Evolutionary conservation across 2,113 vertebrate genomes (phyloP).

Genomic region (Chloropsis cyanopogon): DNA sequence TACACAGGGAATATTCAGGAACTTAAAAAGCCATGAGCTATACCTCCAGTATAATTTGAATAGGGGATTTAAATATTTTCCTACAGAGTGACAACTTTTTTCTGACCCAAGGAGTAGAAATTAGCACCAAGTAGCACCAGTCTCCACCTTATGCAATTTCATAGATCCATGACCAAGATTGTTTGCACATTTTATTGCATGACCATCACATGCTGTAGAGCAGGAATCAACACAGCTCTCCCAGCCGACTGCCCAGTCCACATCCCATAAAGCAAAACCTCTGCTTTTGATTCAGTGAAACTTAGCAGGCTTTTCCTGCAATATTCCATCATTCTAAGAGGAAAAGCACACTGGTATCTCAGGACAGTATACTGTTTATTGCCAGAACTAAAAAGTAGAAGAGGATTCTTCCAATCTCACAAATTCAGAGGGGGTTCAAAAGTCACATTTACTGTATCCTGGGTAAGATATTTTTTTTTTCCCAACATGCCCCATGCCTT

Average conservation of each 20-base stretch:
- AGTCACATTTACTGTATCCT: not conserved
- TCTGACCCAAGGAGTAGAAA: not conserved
- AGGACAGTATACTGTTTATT: not conserved
- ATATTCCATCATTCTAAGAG: not conserved
- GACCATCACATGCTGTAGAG: not conserved
- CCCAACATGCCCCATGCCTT: not conserved
- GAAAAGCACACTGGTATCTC: not conserved
- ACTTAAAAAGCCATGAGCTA: not conserved
- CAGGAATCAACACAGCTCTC: not conserved
- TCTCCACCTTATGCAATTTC: not conserved
- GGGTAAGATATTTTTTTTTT: not conserved
- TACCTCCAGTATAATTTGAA: not conserved
- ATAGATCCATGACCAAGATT: not conserved
- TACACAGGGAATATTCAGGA: not conserved
- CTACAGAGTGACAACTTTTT: not conserved
- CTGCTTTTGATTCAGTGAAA: not conserved
- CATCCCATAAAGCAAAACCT: not conserved
- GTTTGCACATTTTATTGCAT: not conserved
- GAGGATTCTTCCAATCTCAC: not conserved
- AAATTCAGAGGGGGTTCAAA: not conserved
- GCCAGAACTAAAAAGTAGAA: not conserved
- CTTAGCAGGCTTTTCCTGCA: not conserved
- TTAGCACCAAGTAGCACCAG: not conserved
- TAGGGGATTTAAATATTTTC: not conserved
- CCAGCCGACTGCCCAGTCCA: not conserved